Conservation (phyloP, 1,140 invertebrate species). For the Yoshiicerus persimilis region DNA sequence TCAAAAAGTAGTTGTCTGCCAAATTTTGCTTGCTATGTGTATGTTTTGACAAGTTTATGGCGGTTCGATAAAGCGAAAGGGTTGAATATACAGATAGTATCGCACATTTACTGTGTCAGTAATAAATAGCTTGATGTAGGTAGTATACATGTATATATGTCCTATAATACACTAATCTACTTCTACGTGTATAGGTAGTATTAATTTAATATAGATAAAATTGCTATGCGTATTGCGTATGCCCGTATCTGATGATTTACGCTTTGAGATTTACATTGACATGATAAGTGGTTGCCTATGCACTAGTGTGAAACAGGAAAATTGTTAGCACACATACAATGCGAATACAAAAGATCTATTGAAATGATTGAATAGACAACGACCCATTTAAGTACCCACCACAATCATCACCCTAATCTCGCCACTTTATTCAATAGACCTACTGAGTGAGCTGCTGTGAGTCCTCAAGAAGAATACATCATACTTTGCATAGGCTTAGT, state of each 20-base stretch:
- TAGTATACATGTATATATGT: too few relatives aligned
- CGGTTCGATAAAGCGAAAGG: too few relatives aligned
- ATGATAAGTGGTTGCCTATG: neutral
- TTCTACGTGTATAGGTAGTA: too few relatives aligned
- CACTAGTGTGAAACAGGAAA: neutral
- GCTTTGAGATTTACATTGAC: neutral
- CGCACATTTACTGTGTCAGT: too few relatives aligned
- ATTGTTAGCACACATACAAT: neutral
- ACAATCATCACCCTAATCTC: constrained; percentile 28
- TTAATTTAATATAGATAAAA: neutral
- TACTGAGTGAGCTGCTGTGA: too few relatives aligned
- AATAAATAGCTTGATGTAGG: too few relatives aligned
- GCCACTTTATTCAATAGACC: neutral
- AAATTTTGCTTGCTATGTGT: too few relatives aligned
- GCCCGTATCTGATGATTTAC: too few relatives aligned
- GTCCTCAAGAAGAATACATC: neutral
- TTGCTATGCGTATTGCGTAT: neutral
- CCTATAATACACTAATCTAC: too few relatives aligned
- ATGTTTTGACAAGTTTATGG: too few relatives aligned
- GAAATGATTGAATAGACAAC: neutral
- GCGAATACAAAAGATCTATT: neutral
- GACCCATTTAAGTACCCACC: constrained; percentile 24
- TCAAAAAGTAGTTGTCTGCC: too few relatives aligned
- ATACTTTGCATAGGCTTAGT: neutral
- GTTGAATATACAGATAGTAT: too few relatives aligned